Conservation (phyloP, 2,113 vertebrate genomes). For the Alligator mississippiensis region DNA sequence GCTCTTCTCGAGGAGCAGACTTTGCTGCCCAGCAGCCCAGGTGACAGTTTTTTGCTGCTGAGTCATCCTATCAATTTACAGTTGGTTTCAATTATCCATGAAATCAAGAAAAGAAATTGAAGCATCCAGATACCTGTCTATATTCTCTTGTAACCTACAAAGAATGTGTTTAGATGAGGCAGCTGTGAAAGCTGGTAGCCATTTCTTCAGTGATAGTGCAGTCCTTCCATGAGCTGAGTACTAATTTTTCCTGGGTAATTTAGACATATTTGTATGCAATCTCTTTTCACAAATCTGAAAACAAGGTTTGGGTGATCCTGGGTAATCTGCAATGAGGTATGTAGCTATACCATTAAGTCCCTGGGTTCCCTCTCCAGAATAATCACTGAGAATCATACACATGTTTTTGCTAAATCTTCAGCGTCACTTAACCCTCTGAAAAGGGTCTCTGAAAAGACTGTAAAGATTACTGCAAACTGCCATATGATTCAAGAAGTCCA, state of each 20-base stretch:
- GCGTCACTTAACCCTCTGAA: not conserved
- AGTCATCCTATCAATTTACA: not conserved
- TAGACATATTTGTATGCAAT: not conserved
- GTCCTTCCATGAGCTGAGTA: not conserved
- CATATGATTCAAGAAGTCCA: not conserved
- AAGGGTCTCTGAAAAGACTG: not conserved
- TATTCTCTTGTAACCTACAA: not conserved
- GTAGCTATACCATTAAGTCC: not conserved
- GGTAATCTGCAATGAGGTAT: not conserved
- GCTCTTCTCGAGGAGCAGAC: not conserved
- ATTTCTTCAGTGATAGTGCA: not conserved
- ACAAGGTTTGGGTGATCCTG: not conserved
- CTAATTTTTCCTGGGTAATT: not conserved
- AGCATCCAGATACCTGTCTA: constrained; percentile 2
- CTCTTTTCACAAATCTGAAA: constrained; percentile 17
- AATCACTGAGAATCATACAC: not conserved
- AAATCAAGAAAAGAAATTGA: not conserved
- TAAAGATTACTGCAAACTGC: not conserved
- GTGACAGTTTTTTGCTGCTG: not conserved
- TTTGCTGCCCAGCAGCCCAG: not conserved
- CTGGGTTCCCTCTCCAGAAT: not conserved
- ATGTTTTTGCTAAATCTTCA: not conserved
- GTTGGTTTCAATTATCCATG: not conserved
- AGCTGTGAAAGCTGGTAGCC: constrained; percentile 11
- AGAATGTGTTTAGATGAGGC: not conserved